These are phyloP conservation scores for Gambusia affinis DNA, from an alignment of 2,113 vertebrate genomes.

Conservation along the genomic window DNA sequence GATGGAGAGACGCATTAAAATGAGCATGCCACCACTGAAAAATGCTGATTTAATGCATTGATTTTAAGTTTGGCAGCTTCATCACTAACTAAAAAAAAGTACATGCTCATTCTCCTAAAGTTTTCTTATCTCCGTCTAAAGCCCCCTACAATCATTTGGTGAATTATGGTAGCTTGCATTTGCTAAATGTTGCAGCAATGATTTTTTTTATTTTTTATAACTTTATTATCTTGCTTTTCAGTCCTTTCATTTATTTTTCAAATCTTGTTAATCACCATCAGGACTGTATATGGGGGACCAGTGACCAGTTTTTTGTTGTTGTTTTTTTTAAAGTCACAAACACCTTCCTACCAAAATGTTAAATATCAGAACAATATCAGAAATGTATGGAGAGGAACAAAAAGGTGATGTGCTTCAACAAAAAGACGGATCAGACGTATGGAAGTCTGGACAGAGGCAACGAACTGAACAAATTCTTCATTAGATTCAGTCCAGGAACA, in stretches of 20 bases:
- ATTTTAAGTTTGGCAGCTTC: not conserved
- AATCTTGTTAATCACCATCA: not conserved
- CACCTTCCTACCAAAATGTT: not conserved
- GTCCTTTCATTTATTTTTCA: too few species aligned
- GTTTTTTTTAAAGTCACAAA: not conserved
- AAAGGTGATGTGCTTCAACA: too few species aligned
- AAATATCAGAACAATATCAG: too few species aligned
- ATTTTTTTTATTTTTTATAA: too few species aligned
- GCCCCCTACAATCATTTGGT: not conserved
- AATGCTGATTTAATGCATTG: not conserved
- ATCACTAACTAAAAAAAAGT: not conserved
- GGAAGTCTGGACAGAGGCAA: too few species aligned
- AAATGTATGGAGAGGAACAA: too few species aligned
- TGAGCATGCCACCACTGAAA: not conserved
- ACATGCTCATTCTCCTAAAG: not conserved
- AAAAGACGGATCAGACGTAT: too few species aligned
- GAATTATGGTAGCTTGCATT: not conserved
- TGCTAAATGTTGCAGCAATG: not conserved
- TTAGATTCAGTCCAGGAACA: too few species aligned
- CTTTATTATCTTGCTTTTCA: too few species aligned
- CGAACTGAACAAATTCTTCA: too few species aligned
- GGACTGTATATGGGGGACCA: not conserved
- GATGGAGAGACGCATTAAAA: not conserved
- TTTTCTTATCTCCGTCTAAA: not conserved
- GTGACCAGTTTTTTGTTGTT: too few species aligned